Evolutionary conservation across 2,888 invertebrate genomes (phyloP).

Genomic region (Platerodrilus igneus): DNA sequence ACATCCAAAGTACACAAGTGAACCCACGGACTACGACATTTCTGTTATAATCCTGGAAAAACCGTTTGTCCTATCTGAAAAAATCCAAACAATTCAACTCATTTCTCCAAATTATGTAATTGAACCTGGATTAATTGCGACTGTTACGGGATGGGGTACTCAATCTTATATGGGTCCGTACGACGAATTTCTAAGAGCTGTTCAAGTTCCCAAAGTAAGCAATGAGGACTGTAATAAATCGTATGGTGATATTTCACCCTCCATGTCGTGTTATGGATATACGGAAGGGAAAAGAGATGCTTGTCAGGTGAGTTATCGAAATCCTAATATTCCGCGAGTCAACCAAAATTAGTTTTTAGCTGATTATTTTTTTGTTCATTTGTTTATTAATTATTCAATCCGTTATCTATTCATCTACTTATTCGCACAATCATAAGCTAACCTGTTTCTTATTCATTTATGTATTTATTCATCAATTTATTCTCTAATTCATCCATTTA

Average conservation of each 20-base stretch:
- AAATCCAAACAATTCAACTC: background rate
- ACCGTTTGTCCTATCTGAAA: background rate
- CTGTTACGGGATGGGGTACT: constrained; percentile 6
- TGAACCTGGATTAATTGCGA: background rate
- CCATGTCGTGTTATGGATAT: constrained; percentile 10
- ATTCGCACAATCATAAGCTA: too few relatives aligned
- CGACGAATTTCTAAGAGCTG: background rate
- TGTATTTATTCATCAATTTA: too few relatives aligned
- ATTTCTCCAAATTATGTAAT: background rate
- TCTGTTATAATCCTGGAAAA: constrained; percentile 4
- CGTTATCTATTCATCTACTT: too few relatives aligned
- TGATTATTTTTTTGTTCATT: too few relatives aligned
- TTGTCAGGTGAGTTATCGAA: constrained; percentile 11
- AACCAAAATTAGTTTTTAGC: too few relatives aligned
- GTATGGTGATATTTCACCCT: background rate
- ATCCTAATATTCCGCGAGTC: too few relatives aligned
- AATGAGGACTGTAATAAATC: background rate
- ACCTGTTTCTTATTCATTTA: too few relatives aligned
- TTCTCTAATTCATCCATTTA: too few relatives aligned
- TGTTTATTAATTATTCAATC: too few relatives aligned
- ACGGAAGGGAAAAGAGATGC: constrained; percentile 5
- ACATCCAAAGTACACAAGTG: background rate
- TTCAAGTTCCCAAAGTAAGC: background rate
- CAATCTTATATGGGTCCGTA: background rate
- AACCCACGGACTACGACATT: constrained; percentile 3